Evolutionary conservation across 2,888 invertebrate genomes (phyloP).

Genomic region (Acleris holmiana): DNA sequence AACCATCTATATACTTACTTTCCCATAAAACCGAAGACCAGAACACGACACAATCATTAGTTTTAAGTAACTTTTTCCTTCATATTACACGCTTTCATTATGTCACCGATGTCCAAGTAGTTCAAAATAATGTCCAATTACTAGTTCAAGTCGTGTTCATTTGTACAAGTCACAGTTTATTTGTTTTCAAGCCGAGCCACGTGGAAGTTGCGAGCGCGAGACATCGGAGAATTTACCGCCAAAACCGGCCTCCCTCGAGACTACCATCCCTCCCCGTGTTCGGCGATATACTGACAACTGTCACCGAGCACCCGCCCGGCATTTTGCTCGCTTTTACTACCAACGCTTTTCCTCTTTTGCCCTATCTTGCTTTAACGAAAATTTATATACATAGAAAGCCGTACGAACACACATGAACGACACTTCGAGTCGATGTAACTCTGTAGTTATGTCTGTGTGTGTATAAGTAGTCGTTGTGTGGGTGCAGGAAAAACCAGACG

Average conservation of each 20-base stretch:
- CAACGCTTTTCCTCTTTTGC: constrained; percentile 74
- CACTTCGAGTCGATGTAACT: constrained; percentile 60
- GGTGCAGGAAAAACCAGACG: constrained; percentile 43
- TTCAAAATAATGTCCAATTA: constrained; percentile 46
- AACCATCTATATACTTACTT: constrained; percentile 61
- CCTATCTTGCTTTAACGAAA: constrained; percentile 76
- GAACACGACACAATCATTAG: constrained; percentile 71
- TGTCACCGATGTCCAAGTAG: constrained; percentile 50
- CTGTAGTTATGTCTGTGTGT: constrained; percentile 44
- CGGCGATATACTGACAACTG: constrained; percentile 75
- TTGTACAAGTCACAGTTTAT: constrained; percentile 44
- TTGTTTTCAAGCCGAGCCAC: constrained; percentile 55
- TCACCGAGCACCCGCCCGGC: constrained; percentile 64
- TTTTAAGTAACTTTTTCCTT: constrained; percentile 54
- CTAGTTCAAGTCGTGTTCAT: constrained; percentile 29
- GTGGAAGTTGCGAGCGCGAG: constrained; percentile 67
- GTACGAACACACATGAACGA: constrained; percentile 67
- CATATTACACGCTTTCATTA: constrained; percentile 54
- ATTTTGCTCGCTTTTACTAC: constrained; percentile 72
- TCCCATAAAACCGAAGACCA: constrained; percentile 63
- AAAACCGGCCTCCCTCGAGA: constrained; percentile 61
- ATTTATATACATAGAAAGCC: constrained; percentile 67
- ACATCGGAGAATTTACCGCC: constrained; percentile 68
- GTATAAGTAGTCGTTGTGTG: constrained; percentile 35
- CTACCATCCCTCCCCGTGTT: constrained; percentile 70